Evolutionary conservation across 2,888 invertebrate species (phyloP).

Genomic region (Sarcophaga rosellei): DNA sequence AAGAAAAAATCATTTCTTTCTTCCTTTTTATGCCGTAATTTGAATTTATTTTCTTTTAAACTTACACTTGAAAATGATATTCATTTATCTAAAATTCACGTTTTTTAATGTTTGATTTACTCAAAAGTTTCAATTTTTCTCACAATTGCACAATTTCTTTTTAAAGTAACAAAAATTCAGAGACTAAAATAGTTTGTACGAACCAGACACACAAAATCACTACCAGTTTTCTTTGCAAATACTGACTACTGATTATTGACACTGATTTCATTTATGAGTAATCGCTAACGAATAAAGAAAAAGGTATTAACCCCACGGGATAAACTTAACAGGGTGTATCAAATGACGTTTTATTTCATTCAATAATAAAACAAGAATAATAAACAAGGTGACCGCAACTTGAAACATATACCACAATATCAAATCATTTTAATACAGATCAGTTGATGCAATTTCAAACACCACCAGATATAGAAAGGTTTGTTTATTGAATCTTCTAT

Average conservation of each 20-base stretch:
- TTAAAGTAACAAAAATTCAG: conserved; percentile 29
- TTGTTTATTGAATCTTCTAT: no score
- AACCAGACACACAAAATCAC: conserved; percentile 49
- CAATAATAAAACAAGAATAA: no score
- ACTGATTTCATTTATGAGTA: background rate
- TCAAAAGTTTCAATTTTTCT: conserved; percentile 14
- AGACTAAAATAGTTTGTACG: conserved; percentile 35
- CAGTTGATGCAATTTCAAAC: no score
- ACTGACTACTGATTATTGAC: conserved; percentile 29
- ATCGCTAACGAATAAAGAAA: background rate
- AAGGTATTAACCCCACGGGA: background rate
- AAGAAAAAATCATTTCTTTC: conserved; percentile 17
- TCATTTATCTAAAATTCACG: background rate
- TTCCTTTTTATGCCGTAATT: conserved; percentile 19
- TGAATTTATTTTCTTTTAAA: conserved; percentile 25
- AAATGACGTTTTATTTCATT: no score
- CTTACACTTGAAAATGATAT: conserved; percentile 30
- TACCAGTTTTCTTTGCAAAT: conserved; percentile 33
- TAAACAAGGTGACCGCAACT: no score
- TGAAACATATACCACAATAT: no score
- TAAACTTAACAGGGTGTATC: no score
- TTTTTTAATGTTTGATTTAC: background rate
- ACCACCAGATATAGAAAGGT: no score
- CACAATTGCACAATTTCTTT: conserved; percentile 43
- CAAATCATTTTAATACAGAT: no score